phyloP scores from a whole-genome alignment of 1,140 invertebrate species.

The Brevipalpus yothersi region DNA sequence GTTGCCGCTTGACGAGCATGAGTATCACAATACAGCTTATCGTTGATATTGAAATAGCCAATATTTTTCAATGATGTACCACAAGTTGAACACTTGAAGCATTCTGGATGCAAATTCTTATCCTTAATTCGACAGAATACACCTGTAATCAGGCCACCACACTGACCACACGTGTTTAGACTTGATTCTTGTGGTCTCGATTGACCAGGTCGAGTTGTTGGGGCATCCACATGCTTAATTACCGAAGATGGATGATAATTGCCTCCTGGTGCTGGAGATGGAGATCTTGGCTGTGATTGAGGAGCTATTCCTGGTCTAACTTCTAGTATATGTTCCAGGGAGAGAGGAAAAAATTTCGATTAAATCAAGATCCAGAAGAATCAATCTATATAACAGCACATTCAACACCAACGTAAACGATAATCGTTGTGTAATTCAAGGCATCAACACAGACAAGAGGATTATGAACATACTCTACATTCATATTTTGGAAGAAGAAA shows the following conservation, averaged over 20 bases:
- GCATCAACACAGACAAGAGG: too few relatives aligned
- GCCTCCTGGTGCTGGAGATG: not conserved
- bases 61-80: constrained; percentile 82
- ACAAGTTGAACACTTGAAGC: constrained; percentile 87
- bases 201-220: constrained; percentile 30
- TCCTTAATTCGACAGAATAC: constrained; percentile 36
- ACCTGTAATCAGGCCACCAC: constrained; percentile 80
- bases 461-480: too few relatives aligned
- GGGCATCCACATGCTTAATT: constrained; percentile 33
- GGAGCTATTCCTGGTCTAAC: not conserved
- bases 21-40: constrained; percentile 85
- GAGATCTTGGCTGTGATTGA: not conserved
- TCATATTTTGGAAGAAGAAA: too few relatives aligned
- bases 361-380: too few relatives aligned
- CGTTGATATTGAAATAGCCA: constrained; percentile 79
- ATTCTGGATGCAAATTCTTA: constrained; percentile 82
- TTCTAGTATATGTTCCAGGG: not conserved
- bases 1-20: constrained; percentile 69
- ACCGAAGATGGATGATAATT: not conserved
- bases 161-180: constrained; percentile 74
- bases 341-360: not conserved
- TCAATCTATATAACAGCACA: too few relatives aligned
- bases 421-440: too few relatives aligned
- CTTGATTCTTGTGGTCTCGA: constrained; percentile 16
- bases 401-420: too few relatives aligned